phyloP scores from a whole-genome alignment of 2,797 vertebrate genomes.

The Etheostoma nigrum region DNA sequence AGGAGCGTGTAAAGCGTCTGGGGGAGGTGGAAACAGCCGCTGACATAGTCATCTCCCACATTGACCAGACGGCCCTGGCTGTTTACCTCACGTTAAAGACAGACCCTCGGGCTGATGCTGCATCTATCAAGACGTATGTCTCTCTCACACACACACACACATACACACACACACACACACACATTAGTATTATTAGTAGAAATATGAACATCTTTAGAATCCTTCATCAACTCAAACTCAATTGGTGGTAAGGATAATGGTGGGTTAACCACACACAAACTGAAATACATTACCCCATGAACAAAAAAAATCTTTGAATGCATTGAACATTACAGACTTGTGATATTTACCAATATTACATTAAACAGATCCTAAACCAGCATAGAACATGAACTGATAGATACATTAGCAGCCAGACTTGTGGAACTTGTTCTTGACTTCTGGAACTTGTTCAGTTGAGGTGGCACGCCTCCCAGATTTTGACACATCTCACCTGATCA shows the following conservation, averaged over 20 bases:
- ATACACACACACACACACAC: neutral
- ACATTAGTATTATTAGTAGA: neutral
- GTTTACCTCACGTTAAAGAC: constrained; percentile 97
- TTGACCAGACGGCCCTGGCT: constrained; percentile 95
- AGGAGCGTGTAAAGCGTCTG: constrained; percentile 94
- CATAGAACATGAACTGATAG: neutral
- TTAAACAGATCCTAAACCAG: too few species aligned
- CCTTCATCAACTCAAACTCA: neutral
- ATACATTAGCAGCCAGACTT: neutral
- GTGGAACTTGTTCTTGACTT: too few species aligned
- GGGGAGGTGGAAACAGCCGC: constrained; percentile 91
- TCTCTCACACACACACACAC: too few species aligned
- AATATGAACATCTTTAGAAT: neutral
- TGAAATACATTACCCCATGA: neutral
- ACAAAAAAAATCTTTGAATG: neutral
- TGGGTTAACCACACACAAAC: neutral
- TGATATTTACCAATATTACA: neutral
- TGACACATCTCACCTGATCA: neutral
- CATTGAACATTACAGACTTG: neutral
- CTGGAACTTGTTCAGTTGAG: neutral
- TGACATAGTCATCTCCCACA: constrained; percentile 91
- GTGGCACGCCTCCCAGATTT: neutral
- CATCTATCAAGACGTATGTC: constrained; percentile 94
- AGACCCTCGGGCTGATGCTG: constrained; percentile 95
- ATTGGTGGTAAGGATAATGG: neutral